These are phyloP conservation scores for Nematolebias whitei DNA, from an alignment of 2,113 vertebrate genomes.

Conservation along the genomic window DNA sequence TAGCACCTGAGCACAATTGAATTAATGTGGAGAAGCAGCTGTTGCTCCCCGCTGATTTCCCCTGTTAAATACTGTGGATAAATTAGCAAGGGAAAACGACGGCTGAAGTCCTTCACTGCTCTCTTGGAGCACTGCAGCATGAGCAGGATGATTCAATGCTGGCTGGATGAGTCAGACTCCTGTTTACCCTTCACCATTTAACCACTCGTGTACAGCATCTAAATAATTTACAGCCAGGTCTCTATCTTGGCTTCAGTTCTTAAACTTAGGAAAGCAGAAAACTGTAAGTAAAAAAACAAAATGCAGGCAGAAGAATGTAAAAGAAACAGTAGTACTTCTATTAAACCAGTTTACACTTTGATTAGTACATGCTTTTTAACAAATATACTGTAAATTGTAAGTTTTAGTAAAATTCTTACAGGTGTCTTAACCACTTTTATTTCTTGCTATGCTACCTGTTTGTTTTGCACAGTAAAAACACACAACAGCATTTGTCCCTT, in stretches of 20 bases:
- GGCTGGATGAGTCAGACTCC: slow-evolving; percentile 59
- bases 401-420: not conserved
- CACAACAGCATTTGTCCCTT: too few relatives aligned
- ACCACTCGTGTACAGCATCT: slow-evolving; percentile 52
- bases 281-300: slow-evolving; percentile 5
- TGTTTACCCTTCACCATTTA: slow-evolving; percentile 66
- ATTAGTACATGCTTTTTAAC: not conserved
- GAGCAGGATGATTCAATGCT: slow-evolving; percentile 46
- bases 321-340: too few relatives aligned
- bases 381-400: not conserved
- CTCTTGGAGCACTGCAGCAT: slow-evolving; percentile 35
- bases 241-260: slow-evolving; percentile 24
- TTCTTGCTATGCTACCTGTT: not conserved
- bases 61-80: slow-evolving; percentile 44
- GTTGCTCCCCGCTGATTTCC: slow-evolving; percentile 67
- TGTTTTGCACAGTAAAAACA: too few relatives aligned
- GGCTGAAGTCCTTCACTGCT: slow-evolving; percentile 33
- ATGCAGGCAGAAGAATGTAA: not conserved
- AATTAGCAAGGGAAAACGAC: slow-evolving; percentile 57
- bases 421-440: too few relatives aligned
- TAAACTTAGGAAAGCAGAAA: slow-evolving; percentile 16
- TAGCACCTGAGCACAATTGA: slow-evolving; percentile 53
- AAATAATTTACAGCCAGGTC: slow-evolving; percentile 59
- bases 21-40: slow-evolving; percentile 53
- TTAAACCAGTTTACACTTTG: not conserved